phyloP scores from a whole-genome alignment of 2,797 vertebrate genomes.

The Hirundo rustica region DNA sequence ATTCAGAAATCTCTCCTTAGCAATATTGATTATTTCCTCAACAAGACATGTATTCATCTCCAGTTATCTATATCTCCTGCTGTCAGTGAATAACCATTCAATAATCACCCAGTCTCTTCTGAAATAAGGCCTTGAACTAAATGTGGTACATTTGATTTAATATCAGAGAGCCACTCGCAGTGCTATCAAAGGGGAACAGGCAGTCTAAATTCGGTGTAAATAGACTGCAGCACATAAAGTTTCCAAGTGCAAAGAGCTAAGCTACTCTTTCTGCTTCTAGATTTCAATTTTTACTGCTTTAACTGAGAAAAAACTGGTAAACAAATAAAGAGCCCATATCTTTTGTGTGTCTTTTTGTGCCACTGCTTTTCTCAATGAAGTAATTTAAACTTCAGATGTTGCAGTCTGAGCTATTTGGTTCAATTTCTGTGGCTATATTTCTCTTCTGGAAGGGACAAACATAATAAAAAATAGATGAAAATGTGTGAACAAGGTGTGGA shows the following conservation, averaged over 20 bases:
- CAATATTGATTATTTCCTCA: background rate
- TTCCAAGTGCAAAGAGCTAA: background rate
- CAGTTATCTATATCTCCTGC: background rate
- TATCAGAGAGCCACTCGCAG: fast-evolving
- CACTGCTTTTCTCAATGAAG: background rate
- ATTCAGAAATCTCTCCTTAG: background rate
- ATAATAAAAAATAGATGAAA: background rate
- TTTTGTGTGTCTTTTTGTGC: background rate
- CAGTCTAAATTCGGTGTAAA: background rate
- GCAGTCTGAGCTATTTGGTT: background rate
- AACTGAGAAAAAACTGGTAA: background rate
- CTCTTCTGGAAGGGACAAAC: background rate
- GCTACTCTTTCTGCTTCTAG: background rate
- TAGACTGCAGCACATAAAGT: background rate
- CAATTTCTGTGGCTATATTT: background rate
- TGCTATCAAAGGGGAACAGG: background rate
- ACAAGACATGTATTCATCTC: background rate
- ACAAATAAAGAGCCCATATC: background rate
- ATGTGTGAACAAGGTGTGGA: background rate
- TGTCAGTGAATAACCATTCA: background rate
- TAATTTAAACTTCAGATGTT: background rate
- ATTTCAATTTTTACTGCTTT: background rate
- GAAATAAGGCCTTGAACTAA: background rate
- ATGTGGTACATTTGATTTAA: background rate
- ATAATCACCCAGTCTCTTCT: background rate